A percentile compares a stretch with the other conserved stretches of the same genome.
Conservation (phyloP, 2,113 vertebrate genomes). For the Crotalus viridis region DNA sequence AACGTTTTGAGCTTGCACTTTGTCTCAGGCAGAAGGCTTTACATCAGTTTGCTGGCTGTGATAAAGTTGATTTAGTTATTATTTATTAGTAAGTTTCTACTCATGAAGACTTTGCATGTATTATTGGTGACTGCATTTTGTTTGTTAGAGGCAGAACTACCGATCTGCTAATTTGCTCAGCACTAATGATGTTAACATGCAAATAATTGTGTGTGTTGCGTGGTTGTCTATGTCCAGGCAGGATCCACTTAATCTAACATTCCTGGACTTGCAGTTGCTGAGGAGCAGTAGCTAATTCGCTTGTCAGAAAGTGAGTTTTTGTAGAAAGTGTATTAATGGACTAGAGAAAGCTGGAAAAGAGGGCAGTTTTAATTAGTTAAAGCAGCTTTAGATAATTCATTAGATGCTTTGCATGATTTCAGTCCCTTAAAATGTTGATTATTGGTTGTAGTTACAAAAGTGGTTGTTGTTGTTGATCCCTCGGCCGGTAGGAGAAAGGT, state of each 20-base stretch:
- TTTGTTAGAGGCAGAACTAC: not conserved
- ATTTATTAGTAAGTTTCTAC: too few species aligned
- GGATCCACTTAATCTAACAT: conserved; percentile 38
- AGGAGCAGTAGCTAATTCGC: not conserved
- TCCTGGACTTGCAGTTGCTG: not conserved
- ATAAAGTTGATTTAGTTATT: not conserved
- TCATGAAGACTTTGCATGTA: too few species aligned
- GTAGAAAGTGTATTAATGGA: not conserved
- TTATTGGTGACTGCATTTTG: fast-evolving
- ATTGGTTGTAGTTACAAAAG: not conserved
- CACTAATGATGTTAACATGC: not conserved
- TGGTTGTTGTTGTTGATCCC: not conserved
- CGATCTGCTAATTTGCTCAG: not conserved
- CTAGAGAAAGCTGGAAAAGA: not conserved
- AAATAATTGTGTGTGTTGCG: not conserved
- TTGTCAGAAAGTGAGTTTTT: not conserved
- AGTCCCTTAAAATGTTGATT: not conserved
- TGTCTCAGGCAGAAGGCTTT: not conserved
- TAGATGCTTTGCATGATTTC: not conserved
- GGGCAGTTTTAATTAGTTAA: not conserved
- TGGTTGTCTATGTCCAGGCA: conserved; percentile 14
- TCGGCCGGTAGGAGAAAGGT: not conserved
- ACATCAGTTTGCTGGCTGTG: not conserved
- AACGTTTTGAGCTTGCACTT: not conserved
- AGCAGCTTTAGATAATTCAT: not conserved